Evolutionary conservation across 2,797 vertebrate genomes (phyloP).

Genomic region (Tokudaia muenninki): DNA sequence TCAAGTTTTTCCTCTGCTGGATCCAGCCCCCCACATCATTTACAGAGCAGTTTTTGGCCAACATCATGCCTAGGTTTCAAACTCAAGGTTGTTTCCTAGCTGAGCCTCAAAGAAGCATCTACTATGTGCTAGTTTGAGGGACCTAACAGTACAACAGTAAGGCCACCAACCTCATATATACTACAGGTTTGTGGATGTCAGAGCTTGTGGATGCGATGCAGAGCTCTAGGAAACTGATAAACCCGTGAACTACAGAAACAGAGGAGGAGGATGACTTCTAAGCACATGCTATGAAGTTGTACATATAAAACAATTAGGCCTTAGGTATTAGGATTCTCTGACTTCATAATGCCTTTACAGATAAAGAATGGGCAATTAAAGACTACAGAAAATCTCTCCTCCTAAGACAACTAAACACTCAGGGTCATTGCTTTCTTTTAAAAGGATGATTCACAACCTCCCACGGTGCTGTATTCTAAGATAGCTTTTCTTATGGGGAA

Average conservation of each 20-base stretch:
- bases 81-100: background rate
- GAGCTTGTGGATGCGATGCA: background rate
- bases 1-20: background rate
- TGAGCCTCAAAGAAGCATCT: background rate
- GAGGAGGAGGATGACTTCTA: background rate
- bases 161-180: background rate
- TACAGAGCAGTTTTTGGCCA: background rate
- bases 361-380: background rate
- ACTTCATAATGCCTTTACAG: background rate
- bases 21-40: background rate
- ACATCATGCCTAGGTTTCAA: background rate
- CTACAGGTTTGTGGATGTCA: background rate
- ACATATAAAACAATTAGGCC: background rate
- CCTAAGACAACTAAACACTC: background rate
- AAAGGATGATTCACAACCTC: background rate
- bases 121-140: background rate
- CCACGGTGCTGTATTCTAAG: background rate
- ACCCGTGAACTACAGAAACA: background rate
- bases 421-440: background rate
- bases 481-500: background rate
- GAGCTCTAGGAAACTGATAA: background rate
- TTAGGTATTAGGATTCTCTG: background rate
- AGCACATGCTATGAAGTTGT: background rate
- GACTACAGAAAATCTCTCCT: background rate
- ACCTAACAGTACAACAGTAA: background rate